These are phyloP conservation scores for Bombyx huttoni DNA, from an alignment of 2,888 invertebrate genomes.

Conservation along the genomic window DNA sequence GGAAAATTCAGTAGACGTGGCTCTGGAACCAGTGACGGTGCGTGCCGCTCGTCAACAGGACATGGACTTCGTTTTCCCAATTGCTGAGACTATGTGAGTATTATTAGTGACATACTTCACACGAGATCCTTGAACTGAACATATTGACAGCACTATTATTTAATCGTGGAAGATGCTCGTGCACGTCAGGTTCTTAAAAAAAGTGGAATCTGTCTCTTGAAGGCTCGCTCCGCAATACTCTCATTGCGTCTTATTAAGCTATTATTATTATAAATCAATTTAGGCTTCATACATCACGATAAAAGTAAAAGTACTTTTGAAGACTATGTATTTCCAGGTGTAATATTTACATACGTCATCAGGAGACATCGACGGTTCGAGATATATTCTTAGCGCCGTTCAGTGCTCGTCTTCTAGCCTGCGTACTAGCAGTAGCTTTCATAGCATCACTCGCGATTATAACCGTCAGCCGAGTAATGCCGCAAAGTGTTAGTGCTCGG, in stretches of 20 bases:
- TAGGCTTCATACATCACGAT: too few relatives aligned
- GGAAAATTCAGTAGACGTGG: constrained; percentile 70
- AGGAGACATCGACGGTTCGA: constrained; percentile 73
- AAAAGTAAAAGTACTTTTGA: too few relatives aligned
- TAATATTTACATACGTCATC: constrained; percentile 75
- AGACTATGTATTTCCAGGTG: constrained; percentile 31
- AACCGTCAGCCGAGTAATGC: constrained; percentile 57
- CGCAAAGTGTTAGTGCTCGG: constrained; percentile 33
- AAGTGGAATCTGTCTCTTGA: too few relatives aligned
- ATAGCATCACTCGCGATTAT: constrained; percentile 62
- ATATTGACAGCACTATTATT: too few relatives aligned
- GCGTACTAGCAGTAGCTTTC: constrained; percentile 65
- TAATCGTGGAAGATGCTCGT: too few relatives aligned
- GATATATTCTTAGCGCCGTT: constrained; percentile 77
- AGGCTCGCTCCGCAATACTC: too few relatives aligned
- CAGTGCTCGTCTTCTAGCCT: constrained; percentile 62
- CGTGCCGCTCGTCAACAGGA: constrained; percentile 62
- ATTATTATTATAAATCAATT: too few relatives aligned
- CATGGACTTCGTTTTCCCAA: constrained; percentile 74
- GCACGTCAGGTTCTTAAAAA: too few relatives aligned
- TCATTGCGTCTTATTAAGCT: too few relatives aligned
- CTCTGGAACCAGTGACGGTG: constrained; percentile 72
- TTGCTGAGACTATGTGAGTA: constrained; percentile 59
- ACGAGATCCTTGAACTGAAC: too few relatives aligned
- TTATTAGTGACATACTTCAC: neutral